A percentile compares a stretch with the other conserved stretches of the same genome.
These are phyloP conservation scores for Dryocosmus kuriphilus DNA, from an alignment of 2,888 invertebrate genomes.

Conservation along the genomic window DNA sequence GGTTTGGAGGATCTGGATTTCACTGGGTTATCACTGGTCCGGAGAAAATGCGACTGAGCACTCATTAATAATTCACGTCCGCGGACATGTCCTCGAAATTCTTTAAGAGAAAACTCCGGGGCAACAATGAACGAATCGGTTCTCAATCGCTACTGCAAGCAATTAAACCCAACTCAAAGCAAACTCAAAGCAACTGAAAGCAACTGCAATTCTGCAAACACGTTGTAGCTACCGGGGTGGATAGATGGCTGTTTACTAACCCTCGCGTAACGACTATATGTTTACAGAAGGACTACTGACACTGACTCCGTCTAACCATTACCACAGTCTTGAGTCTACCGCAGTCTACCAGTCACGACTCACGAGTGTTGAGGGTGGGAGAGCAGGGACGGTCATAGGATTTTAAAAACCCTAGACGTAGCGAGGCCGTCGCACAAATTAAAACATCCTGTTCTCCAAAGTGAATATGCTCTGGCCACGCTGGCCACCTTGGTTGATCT, in stretches of 20 bases:
- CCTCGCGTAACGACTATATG: neutral
- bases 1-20: neutral
- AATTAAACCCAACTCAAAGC: too few species aligned
- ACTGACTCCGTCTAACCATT: too few species aligned
- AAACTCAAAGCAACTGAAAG: too few species aligned
- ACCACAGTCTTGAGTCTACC: too few species aligned
- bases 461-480: neutral
- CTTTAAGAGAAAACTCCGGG: neutral
- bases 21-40: slow-evolving; percentile 3
- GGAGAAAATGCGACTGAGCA: slow-evolving; percentile 1
- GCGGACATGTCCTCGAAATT: neutral
- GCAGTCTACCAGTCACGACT: too few species aligned
- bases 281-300: too few species aligned
- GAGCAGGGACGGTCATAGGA: neutral
- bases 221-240: neutral
- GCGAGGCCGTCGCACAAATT: neutral
- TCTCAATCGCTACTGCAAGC: slow-evolving; percentile 11
- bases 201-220: too few species aligned
- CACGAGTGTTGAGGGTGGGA: neutral
- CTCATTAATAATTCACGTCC: slow-evolving; percentile 5
- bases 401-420: neutral
- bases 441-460: neutral
- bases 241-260: neutral
- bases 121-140: neutral
- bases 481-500: neutral